A percentile compares a stretch with the other conserved stretches of the same genome.
Conservation (phyloP, 1,140 invertebrate species). For the Bombus impatiens region DNA sequence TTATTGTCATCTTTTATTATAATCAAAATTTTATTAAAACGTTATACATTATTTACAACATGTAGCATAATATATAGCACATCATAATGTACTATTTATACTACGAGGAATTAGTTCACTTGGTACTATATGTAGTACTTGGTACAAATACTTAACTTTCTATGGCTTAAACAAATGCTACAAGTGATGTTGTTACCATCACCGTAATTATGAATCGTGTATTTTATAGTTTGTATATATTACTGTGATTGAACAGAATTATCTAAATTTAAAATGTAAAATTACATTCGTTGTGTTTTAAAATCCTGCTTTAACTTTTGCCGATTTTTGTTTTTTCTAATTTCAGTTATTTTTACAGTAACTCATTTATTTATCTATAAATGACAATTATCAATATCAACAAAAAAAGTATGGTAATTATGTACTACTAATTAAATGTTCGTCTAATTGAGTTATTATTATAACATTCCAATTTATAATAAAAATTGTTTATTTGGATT, state of each 20-base stretch:
- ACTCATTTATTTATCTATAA: conserved; percentile 32
- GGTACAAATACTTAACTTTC: conserved; percentile 9
- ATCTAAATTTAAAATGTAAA: not conserved
- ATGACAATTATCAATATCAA: conserved; percentile 26
- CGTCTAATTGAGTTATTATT: conserved; percentile 31
- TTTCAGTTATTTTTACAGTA: not conserved
- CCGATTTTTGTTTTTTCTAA: not conserved
- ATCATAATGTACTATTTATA: conserved; percentile 45
- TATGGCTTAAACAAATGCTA: not conserved
- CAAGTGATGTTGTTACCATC: conserved; percentile 5
- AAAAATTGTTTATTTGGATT: not conserved
- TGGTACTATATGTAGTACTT: conserved; percentile 23
- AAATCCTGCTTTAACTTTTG: not conserved
- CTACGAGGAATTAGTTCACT: conserved; percentile 46
- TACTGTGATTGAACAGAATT: conserved; percentile 48
- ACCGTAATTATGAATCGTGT: conserved; percentile 40
- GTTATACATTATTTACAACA: conserved; percentile 81
- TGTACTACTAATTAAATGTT: conserved; percentile 51
- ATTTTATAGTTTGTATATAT: conserved; percentile 54
- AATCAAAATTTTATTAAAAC: conserved; percentile 80
- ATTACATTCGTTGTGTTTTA: not conserved
- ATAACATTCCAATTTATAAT: not conserved
- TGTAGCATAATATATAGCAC: conserved; percentile 44
- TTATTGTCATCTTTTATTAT: conserved; percentile 39
- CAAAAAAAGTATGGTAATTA: conserved; percentile 42